phyloP scores from a whole-genome alignment of 2,797 vertebrate species.

The Morelia viridis region DNA sequence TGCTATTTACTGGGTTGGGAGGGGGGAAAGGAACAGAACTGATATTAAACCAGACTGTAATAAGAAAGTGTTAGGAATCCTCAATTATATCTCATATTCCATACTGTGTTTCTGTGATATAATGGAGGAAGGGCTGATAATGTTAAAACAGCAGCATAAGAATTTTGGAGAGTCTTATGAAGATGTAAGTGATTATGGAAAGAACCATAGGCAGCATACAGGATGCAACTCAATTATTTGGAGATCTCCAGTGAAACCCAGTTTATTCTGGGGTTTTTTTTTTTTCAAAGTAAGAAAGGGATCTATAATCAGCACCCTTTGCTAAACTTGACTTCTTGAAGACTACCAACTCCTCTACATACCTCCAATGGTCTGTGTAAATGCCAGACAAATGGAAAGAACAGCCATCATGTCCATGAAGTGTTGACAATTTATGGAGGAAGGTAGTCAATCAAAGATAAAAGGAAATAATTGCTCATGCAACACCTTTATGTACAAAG shows the following conservation, averaged over 20 bases:
- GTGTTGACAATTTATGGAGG: neutral
- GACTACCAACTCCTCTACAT: neutral
- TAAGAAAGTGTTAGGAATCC: neutral
- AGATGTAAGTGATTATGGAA: neutral
- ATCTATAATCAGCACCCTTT: neutral
- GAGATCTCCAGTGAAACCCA: neutral
- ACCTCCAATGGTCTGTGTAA: neutral
- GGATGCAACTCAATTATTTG: too few species aligned
- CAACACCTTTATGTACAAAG: neutral
- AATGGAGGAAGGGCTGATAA: neutral
- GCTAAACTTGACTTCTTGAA: neutral
- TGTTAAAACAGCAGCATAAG: neutral
- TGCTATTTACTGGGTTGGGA: neutral
- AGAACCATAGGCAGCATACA: neutral
- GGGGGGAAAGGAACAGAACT: too few species aligned
- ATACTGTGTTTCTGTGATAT: neutral
- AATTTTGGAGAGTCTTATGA: neutral
- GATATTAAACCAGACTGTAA: neutral
- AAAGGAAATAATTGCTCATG: neutral
- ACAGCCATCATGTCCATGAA: neutral
- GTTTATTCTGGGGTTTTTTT: neutral
- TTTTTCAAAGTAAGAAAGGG: neutral
- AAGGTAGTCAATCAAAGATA: neutral
- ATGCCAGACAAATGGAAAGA: neutral
- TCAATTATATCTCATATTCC: neutral